Evolutionary conservation across 2,888 invertebrate species (phyloP).

Genomic region (Dinocampus coccinellae): DNA sequence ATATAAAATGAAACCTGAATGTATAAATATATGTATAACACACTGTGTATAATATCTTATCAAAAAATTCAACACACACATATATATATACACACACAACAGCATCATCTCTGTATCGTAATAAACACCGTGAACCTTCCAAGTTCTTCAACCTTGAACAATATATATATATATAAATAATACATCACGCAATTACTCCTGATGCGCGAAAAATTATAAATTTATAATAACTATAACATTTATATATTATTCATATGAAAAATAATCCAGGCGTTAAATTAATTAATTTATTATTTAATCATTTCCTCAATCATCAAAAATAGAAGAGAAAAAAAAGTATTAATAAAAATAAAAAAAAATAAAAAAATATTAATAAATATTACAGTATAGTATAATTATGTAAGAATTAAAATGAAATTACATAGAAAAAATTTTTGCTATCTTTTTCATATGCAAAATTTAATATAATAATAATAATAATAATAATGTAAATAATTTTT

Average conservation of each 20-base stretch:
- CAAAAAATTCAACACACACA: background rate
- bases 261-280: conserved; percentile 30
- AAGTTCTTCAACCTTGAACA: conserved; percentile 51
- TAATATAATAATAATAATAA: background rate
- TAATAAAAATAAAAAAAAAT: too few relatives aligned
- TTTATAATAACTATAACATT: background rate
- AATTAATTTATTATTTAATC: background rate
- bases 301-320: background rate
- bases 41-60: too few relatives aligned
- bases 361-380: too few relatives aligned
- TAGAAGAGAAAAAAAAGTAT: background rate
- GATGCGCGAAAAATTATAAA: background rate
- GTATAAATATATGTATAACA: too few relatives aligned
- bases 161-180: too few relatives aligned
- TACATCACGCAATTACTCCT: conserved; percentile 45
- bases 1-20: background rate
- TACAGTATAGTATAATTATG: too few relatives aligned
- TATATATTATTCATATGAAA: conserved; percentile 1
- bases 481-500: background rate
- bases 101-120: conserved; percentile 17
- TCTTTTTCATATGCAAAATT: background rate
- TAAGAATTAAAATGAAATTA: too few relatives aligned
- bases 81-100: background rate
- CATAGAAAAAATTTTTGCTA: too few relatives aligned
- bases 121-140: conserved; percentile 37